Conservation (phyloP, 2,113 vertebrate species). For the Salvelinus sp. region DNA sequence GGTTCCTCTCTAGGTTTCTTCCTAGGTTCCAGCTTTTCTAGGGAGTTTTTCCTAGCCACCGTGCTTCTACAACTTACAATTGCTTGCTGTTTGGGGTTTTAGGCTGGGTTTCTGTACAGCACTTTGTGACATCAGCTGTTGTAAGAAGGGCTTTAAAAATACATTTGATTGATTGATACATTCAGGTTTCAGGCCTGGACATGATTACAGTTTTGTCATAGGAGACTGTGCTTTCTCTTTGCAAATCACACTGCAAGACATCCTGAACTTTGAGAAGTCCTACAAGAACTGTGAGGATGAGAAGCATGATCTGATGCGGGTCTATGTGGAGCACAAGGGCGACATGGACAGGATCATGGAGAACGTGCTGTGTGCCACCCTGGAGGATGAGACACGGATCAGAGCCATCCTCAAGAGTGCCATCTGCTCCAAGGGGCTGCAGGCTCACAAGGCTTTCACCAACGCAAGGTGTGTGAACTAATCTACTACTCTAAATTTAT, state of each 20-base stretch:
- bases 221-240: background rate
- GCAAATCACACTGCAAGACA: conserved; percentile 83
- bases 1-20: too few species aligned
- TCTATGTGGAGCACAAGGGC: conserved; percentile 78
- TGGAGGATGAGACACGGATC: conserved; percentile 80
- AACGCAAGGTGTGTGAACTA: conserved; percentile 68
- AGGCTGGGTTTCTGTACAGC: too few species aligned
- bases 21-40: too few species aligned
- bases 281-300: conserved; percentile 83
- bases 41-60: too few species aligned
- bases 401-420: conserved; percentile 72
- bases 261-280: conserved; percentile 78
- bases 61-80: too few species aligned
- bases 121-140: too few species aligned
- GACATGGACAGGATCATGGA: conserved; percentile 84
- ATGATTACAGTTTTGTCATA: background rate
- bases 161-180: too few species aligned
- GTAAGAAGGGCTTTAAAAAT: too few species aligned
- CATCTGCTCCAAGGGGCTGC: conserved; percentile 72
- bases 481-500: background rate
- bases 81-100: too few species aligned
- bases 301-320: conserved; percentile 74
- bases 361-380: conserved; percentile 72
- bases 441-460: conserved; percentile 72
- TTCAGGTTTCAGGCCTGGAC: background rate